Conservation (phyloP, 2,888 invertebrate genomes). For the Drosophila neutralis region DNA sequence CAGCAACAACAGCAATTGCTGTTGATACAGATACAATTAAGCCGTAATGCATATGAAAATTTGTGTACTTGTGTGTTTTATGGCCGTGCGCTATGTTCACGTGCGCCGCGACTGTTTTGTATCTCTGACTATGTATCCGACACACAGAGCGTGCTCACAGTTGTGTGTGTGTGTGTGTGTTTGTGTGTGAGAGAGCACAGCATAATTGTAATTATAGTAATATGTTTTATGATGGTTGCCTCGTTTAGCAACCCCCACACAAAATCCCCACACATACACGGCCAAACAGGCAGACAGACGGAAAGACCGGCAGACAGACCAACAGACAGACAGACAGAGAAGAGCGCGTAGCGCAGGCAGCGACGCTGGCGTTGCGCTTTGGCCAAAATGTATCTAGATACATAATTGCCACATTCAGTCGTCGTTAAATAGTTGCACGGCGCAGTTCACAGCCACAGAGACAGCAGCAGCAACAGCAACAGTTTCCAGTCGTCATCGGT, state of each 20-base stretch:
- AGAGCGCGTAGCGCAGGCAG: conserved; percentile 48
- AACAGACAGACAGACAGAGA: conserved; percentile 38
- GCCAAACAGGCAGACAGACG: conserved; percentile 24
- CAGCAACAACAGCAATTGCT: conserved; percentile 33
- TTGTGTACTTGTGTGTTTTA: conserved; percentile 64
- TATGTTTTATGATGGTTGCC: conserved; percentile 83
- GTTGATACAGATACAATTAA: conserved; percentile 66
- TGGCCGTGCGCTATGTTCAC: conserved; percentile 76
- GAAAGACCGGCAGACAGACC: conserved; percentile 15
- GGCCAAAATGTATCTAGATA: conserved; percentile 84
- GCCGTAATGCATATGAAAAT: conserved; percentile 80
- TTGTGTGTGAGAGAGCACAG: conserved; percentile 54
- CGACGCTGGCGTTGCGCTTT: conserved; percentile 66
- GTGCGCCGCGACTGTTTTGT: conserved; percentile 68
- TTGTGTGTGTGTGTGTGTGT: conserved; percentile 14
- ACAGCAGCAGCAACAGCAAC: conserved; percentile 47
- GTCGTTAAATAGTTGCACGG: conserved; percentile 85
- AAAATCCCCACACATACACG: conserved; percentile 47
- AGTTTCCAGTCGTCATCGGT: conserved; percentile 63
- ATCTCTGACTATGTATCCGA: conserved; percentile 42
- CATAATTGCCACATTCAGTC: conserved; percentile 85
- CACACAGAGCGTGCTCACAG: conserved; percentile 11
- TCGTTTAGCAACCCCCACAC: conserved; percentile 79
- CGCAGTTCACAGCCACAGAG: conserved; percentile 76
- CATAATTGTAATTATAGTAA: conserved; percentile 84